phyloP scores from a whole-genome alignment of 35 echinoderm and acorn worm genomes.

The Lytechinus pictus region DNA sequence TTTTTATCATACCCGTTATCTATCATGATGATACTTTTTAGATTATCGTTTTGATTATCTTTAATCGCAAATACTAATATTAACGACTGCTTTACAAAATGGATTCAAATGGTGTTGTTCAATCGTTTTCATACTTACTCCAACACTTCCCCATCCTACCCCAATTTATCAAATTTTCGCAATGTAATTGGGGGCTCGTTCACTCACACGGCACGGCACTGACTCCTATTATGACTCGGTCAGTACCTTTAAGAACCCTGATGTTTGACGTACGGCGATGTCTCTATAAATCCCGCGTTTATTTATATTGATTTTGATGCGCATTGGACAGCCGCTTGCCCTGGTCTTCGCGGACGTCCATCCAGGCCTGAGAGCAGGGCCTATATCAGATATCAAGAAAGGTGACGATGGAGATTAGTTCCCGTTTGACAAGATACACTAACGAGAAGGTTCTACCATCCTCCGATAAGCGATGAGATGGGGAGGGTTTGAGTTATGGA shows the following conservation, averaged over 20 bases:
- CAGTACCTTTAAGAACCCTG: background rate
- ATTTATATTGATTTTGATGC: conserved; percentile 15
- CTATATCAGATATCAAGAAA: background rate
- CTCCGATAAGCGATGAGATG: background rate
- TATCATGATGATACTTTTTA: too few relatives aligned
- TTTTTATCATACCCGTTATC: too few relatives aligned
- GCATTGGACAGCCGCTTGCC: background rate
- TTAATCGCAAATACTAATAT: too few relatives aligned
- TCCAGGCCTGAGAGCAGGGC: background rate
- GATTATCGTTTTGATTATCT: too few relatives aligned
- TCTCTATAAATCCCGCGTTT: conserved; percentile 10
- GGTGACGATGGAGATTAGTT: background rate
- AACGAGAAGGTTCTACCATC: background rate
- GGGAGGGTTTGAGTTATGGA: background rate
- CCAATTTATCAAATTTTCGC: too few relatives aligned
- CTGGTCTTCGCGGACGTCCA: background rate
- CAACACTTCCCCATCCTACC: too few relatives aligned
- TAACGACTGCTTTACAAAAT: too few relatives aligned
- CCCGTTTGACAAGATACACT: background rate
- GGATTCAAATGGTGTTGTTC: too few relatives aligned
- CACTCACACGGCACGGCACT: too few relatives aligned
- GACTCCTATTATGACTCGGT: background rate
- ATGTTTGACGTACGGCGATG: background rate
- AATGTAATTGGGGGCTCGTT: too few relatives aligned
- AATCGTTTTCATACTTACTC: too few relatives aligned